Percentiles rank a stretch among this genome's conserved stretches.
Conservation (phyloP, 1,140 invertebrate genomes). For the Lutraria rhynchaena region DNA sequence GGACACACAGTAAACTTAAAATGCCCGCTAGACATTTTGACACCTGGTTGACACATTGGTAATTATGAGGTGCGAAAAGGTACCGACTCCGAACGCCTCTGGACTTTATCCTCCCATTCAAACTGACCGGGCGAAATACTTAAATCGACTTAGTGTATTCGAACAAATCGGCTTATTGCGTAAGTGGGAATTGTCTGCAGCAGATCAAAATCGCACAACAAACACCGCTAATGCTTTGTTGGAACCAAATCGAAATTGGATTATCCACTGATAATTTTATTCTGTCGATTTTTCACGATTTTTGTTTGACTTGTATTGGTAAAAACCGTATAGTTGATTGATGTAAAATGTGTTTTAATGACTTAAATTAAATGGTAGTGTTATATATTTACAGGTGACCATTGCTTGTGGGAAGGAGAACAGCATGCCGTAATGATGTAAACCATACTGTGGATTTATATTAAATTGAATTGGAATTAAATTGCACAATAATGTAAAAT, state of each 20-base stretch:
- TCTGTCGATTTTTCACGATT: too few relatives aligned
- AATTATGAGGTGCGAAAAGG: conserved; percentile 52
- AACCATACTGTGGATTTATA: not conserved
- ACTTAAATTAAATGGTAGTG: too few relatives aligned
- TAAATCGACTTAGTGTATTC: conserved; percentile 46
- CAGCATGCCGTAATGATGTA: too few relatives aligned
- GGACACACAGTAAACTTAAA: not conserved
- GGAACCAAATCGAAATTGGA: too few relatives aligned
- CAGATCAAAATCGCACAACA: not conserved
- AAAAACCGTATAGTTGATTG: too few relatives aligned
- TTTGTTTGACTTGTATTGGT: too few relatives aligned
- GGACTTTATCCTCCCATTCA: conserved; percentile 12
- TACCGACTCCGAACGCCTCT: conserved; percentile 34
- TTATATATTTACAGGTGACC: too few relatives aligned
- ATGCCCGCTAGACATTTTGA: conserved; percentile 48
- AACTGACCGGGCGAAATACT: conserved; percentile 3
- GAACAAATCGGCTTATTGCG: conserved; percentile 25
- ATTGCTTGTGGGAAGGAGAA: too few relatives aligned
- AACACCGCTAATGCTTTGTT: too few relatives aligned
- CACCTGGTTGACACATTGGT: conserved; percentile 47
- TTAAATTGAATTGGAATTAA: not conserved
- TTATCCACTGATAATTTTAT: too few relatives aligned
- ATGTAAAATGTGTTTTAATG: too few relatives aligned
- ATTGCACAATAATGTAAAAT: not conserved
- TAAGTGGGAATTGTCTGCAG: conserved; percentile 35